These are phyloP conservation scores for Oreochromis mossambicus DNA, from an alignment of 2,797 vertebrate genomes.

Conservation along the genomic window DNA sequence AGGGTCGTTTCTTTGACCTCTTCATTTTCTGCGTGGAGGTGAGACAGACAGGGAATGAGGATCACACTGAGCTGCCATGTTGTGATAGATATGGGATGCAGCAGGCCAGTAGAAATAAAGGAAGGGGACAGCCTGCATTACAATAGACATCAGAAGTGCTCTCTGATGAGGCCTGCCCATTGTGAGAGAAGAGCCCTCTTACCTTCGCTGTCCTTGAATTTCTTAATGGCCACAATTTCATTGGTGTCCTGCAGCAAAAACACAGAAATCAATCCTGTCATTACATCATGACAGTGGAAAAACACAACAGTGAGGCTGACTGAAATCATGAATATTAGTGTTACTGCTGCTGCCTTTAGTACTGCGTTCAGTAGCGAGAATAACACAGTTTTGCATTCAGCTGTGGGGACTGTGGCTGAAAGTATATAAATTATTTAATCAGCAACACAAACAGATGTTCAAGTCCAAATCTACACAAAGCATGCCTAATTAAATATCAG, in stretches of 20 bases:
- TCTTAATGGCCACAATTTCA: constrained; percentile 99
- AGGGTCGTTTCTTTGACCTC: constrained; percentile 99
- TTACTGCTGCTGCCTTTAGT: background rate
- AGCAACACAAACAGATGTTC: background rate
- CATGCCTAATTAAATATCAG: background rate
- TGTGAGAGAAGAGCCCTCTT: constrained; percentile 34
- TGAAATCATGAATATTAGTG: background rate
- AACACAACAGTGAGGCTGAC: background rate
- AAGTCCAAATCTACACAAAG: background rate
- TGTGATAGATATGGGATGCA: background rate
- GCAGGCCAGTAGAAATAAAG: background rate
- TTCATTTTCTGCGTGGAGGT: constrained; percentile 88
- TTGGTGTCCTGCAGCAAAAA: constrained; percentile 90
- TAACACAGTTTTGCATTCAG: background rate
- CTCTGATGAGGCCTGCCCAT: background rate
- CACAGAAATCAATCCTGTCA: constrained; percentile 10
- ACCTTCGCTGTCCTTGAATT: constrained; percentile 99
- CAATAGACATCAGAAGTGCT: background rate
- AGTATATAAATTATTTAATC: background rate
- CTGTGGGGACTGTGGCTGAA: background rate
- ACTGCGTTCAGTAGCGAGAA: background rate
- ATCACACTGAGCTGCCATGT: background rate
- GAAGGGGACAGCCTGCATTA: background rate
- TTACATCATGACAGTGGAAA: background rate
- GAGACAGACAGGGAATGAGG: background rate